Base-by-base conservation (phyloP, 2,888 invertebrate species). In the Phragmatobia fuliginosa region DNA sequence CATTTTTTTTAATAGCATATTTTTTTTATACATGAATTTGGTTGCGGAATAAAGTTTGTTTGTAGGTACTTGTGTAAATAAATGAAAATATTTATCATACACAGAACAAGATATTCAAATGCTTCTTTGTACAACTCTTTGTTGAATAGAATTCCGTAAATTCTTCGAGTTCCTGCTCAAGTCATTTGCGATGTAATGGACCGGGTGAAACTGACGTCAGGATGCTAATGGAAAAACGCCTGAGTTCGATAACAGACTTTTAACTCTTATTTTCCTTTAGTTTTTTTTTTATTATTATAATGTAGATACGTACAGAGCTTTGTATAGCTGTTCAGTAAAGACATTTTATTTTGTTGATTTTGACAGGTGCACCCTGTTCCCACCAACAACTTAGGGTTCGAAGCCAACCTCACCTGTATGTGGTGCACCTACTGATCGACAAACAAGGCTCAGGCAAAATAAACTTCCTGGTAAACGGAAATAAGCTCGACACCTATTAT, bases 181-280 rank as follows among this genome's bases (percentile, higher is more conserved):
- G 82, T 87, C 90, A 90, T 91, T 91, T 90, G 86, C 85, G 86
- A 81, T 79, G 88, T 90, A 91, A 91, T 90, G 90, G 89, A 77
- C 81, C 87, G 87, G 82, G 80, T 83, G 80, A 84, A 84, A 79
- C 85, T 83, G 86, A 86, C 84, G 83, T 82, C 83, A 83, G 82
- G 80, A 81, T 82, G 82, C 85, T 90, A 90, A 91, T 91, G 89
- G 88, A 88, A 89, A 90, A 90, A 88, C 80, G 86, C 86, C 87
- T 87, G 82, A 81, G 79, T 82, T 79, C 84, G 84, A 88, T 87
- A 88, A 81, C 74, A 83, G 83, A 78, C 82, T 85, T 84, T 86
- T 83, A 85, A 82, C 78, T 77, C 74, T 78, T 82, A 81, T 80
- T 82, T 83, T 78, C 84, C 80, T 82, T 79, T 70, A 72, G 45